Base-by-base conservation (phyloP, 2,888 invertebrate species). In the Pyrgus malvae region DNA sequence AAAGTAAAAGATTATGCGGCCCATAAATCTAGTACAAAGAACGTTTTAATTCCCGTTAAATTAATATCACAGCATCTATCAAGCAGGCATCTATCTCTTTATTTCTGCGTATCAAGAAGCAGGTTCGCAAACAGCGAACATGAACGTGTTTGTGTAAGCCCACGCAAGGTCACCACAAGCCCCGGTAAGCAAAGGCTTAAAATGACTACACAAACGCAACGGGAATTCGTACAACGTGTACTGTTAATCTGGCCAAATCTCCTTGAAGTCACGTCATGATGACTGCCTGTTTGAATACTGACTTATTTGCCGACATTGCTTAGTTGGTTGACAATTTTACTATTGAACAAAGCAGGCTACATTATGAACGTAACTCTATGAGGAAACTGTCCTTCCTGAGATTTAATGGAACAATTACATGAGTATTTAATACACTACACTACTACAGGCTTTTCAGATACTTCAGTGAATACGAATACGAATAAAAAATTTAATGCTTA, bases 111-210 rank as follows among this genome's bases (percentile, higher is more conserved):
- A 51, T 51, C 44, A 44, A 51, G 51, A 44, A 27, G 33, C 17
- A 27, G 48, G 37, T 42, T 29, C 37, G 25, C 44, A 37, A 35
- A 51, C 51, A 51, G 14, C 19, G 12, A 8, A 14, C 16, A 3
- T 14, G 16, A 42, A 51, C 35, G 17, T 51, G 51, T 51, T 44
- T 51, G 35, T 44, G 37, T 44, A 51, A 51, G 27, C 44, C 44
- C 51, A 44, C 37, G 51, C 51, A 37, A 51, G 51, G 42, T 51
- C 44, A 44, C 51, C 51, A 21, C 51, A 51, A 51, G 44, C 42
- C 44, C 14, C 51, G 17, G 44, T 51, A 51, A 51, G 51, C 51
- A 42, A 33, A 50, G 31, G 51, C 51, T 51, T 44, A 44, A 29
- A 51, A 51, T 44, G 44, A 44, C 44, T 17, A 42, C 29, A 50